Evolutionary conservation across 2,797 vertebrate genomes (phyloP).

Genomic region (Anas capensis): DNA sequence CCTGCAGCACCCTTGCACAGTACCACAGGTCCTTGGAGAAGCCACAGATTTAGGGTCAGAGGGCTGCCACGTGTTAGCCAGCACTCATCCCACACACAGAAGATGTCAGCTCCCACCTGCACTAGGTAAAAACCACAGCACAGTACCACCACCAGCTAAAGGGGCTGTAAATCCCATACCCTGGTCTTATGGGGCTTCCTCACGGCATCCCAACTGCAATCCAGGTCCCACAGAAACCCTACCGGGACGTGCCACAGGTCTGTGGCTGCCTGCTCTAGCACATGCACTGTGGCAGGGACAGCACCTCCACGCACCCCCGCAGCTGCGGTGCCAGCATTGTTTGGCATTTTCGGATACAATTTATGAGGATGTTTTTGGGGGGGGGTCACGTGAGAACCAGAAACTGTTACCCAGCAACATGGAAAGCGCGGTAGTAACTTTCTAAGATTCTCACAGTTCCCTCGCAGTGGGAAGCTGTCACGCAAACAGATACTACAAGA

Average conservation of each 20-base stretch:
- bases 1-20: accelerated
- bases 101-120: not conserved
- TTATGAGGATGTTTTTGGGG: not conserved
- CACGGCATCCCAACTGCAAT: accelerated
- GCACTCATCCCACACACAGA: not conserved
- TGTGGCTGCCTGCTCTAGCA: accelerated
- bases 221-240: not conserved
- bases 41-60: accelerated
- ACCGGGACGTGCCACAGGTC: accelerated
- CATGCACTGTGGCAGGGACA: accelerated
- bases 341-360: not conserved
- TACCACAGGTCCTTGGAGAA: not conserved
- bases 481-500: not conserved
- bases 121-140: not conserved
- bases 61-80: not conserved
- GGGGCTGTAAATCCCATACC: not conserved
- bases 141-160: not conserved
- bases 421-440: constrained; percentile 1
- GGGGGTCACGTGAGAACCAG: not conserved
- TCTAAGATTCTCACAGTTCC: not conserved
- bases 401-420: constrained; percentile 32
- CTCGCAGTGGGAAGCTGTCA: not conserved
- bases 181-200: accelerated
- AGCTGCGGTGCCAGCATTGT: not conserved
- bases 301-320: not conserved